phyloP scores from a whole-genome alignment of 1,140 invertebrate species.

The Caerostris extrusa region DNA sequence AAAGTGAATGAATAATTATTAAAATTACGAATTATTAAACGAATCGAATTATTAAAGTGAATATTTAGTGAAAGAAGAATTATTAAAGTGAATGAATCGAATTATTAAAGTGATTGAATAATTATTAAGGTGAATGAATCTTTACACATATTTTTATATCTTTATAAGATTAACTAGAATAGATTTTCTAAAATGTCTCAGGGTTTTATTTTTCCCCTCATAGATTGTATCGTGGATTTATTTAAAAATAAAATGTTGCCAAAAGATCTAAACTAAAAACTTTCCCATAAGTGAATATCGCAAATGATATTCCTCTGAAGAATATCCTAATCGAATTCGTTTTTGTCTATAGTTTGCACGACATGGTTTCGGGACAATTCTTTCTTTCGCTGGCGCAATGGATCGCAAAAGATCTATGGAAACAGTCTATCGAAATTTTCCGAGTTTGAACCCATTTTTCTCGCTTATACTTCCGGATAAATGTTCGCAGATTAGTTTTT shows the following conservation, averaged over 20 bases:
- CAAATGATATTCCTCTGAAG: background rate
- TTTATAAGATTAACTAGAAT: no score
- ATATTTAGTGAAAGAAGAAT: no score
- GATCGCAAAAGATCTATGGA: constrained; percentile 72
- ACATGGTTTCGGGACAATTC: constrained; percentile 59
- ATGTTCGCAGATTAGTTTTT: constrained; percentile 77
- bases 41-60: no score
- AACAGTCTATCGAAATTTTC: constrained; percentile 73
- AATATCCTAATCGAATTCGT: constrained; percentile 17
- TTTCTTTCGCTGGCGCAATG: background rate
- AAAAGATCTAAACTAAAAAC: background rate
- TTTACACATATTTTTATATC: no score
- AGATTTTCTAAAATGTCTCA: background rate
- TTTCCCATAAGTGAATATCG: background rate
- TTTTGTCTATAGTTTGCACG: constrained; percentile 34
- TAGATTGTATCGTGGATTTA: background rate
- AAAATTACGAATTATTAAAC: no score
- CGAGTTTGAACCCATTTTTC: constrained; percentile 70
- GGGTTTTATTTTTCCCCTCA: background rate
- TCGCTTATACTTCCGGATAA: constrained; percentile 76
- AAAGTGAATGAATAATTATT: no score
- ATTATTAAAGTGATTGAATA: no score
- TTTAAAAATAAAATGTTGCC: background rate
- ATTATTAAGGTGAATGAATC: no score
- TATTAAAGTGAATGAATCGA: no score